phyloP scores from a whole-genome alignment of 1,140 invertebrate species.

The Anagrus nilaparvatae region DNA sequence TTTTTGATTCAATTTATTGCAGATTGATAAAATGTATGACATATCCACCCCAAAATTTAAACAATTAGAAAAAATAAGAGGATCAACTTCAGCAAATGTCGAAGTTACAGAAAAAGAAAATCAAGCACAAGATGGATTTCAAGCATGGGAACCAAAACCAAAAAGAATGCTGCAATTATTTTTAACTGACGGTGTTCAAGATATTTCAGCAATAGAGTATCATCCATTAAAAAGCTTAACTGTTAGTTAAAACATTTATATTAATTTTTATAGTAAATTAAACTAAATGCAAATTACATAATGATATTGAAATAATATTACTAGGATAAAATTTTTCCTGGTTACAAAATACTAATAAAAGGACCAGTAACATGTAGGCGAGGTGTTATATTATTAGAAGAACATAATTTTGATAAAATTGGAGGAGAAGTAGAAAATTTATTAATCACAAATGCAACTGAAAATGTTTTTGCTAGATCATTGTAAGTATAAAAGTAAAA shows the following conservation, averaged over 20 bases:
- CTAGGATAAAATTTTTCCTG: slow-evolving; percentile 34
- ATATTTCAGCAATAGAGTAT: slow-evolving; percentile 64
- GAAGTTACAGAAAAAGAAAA: slow-evolving; percentile 41
- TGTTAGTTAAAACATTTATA: slow-evolving; percentile 1
- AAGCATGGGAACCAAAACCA: slow-evolving; percentile 28
- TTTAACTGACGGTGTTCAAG: slow-evolving; percentile 65
- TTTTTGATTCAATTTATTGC: slow-evolving; percentile 22
- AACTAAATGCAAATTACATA: slow-evolving; percentile 8
- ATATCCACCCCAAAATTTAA: slow-evolving; percentile 51
- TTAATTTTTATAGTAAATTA: neutral
- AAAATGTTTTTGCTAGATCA: slow-evolving; percentile 50
- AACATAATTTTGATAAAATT: slow-evolving; percentile 51
- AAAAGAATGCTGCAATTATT: slow-evolving; percentile 61
- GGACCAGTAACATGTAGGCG: slow-evolving; percentile 60
- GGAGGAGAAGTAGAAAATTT: slow-evolving; percentile 66
- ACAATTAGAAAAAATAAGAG: slow-evolving; percentile 53
- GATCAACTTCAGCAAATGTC: slow-evolving; percentile 44
- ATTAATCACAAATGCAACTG: slow-evolving; percentile 46
- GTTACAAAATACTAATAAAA: slow-evolving; percentile 41
- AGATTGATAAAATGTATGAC: slow-evolving; percentile 47
- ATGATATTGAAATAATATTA: slow-evolving; percentile 3
- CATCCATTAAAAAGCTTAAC: slow-evolving; percentile 43
- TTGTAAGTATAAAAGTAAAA: slow-evolving; percentile 36
- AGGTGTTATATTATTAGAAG: slow-evolving; percentile 58
- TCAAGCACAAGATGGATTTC: slow-evolving; percentile 28